These are phyloP conservation scores for Lycaena phlaeas DNA, from an alignment of 2,888 invertebrate genomes.

Conservation along the genomic window DNA sequence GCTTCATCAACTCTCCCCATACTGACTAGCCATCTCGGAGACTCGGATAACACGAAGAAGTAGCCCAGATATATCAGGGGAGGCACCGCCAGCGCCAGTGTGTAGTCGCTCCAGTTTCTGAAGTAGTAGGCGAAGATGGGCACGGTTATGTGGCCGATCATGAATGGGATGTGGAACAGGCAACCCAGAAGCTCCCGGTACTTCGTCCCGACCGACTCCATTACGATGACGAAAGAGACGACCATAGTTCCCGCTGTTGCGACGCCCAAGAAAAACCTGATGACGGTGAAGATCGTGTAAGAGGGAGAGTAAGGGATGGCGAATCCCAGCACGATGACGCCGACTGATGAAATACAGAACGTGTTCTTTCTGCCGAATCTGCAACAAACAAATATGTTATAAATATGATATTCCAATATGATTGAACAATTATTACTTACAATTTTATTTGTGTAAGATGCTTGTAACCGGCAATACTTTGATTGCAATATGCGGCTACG, in stretches of 20 bases:
- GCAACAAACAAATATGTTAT: conserved; percentile 21
- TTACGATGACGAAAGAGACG: conserved; percentile 78
- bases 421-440: too few relatives aligned
- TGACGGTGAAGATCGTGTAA: conserved; percentile 69
- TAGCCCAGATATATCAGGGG: conserved; percentile 75
- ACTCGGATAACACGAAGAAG: conserved; percentile 82
- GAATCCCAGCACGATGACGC: conserved; percentile 78
- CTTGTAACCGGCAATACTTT: too few relatives aligned
- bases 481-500: too few relatives aligned
- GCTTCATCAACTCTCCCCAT: conserved; percentile 78
- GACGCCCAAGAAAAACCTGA: conserved; percentile 79
- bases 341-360: conserved; percentile 76
- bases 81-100: conserved; percentile 75
- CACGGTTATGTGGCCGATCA: conserved; percentile 77
- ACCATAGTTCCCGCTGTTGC: conserved; percentile 89
- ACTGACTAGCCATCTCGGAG: conserved; percentile 85
- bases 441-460: too few relatives aligned
- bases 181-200: conserved; percentile 72
- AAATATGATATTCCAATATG: too few relatives aligned
- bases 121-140: conserved; percentile 76
- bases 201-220: conserved; percentile 75
- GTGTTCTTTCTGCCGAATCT: conserved; percentile 84
- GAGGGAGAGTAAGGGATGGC: conserved; percentile 78
- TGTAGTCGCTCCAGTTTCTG: conserved; percentile 76
- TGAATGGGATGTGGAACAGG: conserved; percentile 79